Base-by-base conservation (phyloP, 2,113 vertebrate species). In the Cnemophilus loriae region DNA sequence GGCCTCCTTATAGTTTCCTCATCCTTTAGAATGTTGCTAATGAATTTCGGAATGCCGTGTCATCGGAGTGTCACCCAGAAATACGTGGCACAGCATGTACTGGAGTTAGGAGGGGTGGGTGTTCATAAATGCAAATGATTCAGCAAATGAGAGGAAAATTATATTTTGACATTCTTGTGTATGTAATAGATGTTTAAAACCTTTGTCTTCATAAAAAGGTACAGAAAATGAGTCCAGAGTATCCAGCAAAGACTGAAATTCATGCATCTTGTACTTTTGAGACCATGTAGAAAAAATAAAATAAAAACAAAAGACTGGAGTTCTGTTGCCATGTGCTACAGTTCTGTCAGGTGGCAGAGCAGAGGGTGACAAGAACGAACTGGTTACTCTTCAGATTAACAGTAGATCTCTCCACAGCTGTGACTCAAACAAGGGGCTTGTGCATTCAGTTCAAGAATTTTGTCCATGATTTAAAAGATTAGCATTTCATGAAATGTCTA, bases 101-200 rank as follows among this genome's bases (percentile, higher is more conserved):
- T 95, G 83, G 60, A 81, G 68, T 35, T 67, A 23, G 55, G 27
- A 57, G 27, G 39, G 80, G 90, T 96, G 88, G 95, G 96, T 92
- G 93, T 94, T 93, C 85, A 75, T 26, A 78, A 89, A 81, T 41
- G 81, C 57, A 30, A 64, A n/a, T 87, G 79, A 92, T 75, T 94
- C 85, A 93, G 85, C 71, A 84, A 90, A 80, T 59, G 75, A 84
- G 88, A 77, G n/a, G 67, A 84, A 93, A 96, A 96, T 92, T 67
- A 57, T 81, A n/a, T 94, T 96, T 94, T 96, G 93, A 95, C 95
- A 93, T 81, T 64, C 35, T 22, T 64, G 44, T 57, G 46, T 90
- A n/a, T 57, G 64, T 42, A 46, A 73, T 87, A 93, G 71, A 68
- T 49, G 46, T 81, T 93, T 37, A 49, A 88, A 86, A 93, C 56